These are phyloP conservation scores for Tragelaphus imberbis DNA, from an alignment of 2,113 vertebrate genomes.

Conservation along the genomic window DNA sequence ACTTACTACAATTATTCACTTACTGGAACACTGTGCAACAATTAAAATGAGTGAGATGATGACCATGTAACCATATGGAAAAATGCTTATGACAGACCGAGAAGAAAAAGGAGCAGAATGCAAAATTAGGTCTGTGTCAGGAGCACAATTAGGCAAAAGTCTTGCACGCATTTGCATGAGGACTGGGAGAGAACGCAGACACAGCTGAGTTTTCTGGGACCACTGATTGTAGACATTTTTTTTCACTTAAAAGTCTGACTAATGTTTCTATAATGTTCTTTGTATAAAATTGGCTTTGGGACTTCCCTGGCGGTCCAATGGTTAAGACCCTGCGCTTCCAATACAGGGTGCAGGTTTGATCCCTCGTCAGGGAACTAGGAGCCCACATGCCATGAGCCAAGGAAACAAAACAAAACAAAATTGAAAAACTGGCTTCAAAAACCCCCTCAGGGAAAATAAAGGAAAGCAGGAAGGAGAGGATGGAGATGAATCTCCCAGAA, in stretches of 20 bases:
- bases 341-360: neutral
- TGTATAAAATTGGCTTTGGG: neutral
- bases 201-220: neutral
- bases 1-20: conserved; percentile 39
- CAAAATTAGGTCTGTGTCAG: neutral
- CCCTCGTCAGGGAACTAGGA: neutral
- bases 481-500: neutral
- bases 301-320: neutral
- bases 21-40: conserved; percentile 10
- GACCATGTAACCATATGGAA: neutral
- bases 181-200: neutral
- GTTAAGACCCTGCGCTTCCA: neutral
- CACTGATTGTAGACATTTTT: neutral
- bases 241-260: neutral
- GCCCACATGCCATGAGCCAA: neutral
- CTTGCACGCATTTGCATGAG: neutral
- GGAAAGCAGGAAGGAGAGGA: neutral
- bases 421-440: neutral
- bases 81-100: neutral
- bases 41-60: conserved; percentile 30
- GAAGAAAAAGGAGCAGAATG: neutral
- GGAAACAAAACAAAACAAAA: neutral
- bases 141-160: neutral
- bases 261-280: conserved; percentile 11
- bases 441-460: neutral